Conservation (phyloP, 37 sponge, comb jelly and placozoan genomes). For the Halichondria panicea region DNA sequence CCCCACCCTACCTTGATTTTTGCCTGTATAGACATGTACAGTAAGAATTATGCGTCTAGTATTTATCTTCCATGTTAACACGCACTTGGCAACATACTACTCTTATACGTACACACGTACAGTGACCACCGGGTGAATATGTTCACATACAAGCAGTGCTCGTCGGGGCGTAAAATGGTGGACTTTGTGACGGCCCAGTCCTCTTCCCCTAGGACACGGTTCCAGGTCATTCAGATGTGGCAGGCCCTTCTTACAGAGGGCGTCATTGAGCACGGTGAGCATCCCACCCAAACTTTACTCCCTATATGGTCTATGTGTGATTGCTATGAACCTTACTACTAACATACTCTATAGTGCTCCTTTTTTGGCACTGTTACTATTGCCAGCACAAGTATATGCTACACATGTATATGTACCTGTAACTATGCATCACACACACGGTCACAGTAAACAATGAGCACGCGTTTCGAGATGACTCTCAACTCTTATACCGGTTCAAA, state of each 20-base stretch:
- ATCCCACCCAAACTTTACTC: not conserved
- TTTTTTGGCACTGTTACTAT: no score
- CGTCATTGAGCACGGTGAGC: conserved; percentile 75
- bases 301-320: no score
- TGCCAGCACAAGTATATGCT: no score
- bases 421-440: not conserved
- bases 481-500: conserved; percentile 41
- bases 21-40: no score
- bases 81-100: no score
- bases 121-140: conserved; percentile 52
- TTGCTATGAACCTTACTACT: no score
- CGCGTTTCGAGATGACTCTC: conserved; percentile 39
- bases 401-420: not conserved
- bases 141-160: conserved; percentile 66
- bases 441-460: conserved; percentile 38
- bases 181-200: conserved; percentile 77
- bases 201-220: conserved; percentile 34
- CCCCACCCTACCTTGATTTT: no score
- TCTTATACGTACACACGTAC: no score
- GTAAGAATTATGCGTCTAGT: no score
- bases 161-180: conserved; percentile 71
- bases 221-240: conserved; percentile 82
- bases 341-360: no score
- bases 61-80: no score
- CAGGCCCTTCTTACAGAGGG: conserved; percentile 80